Evolutionary conservation across 2,888 invertebrate genomes (phyloP), one percentile per base, ranked within the genome.

Genomic region (Heliconius cydno): DNA sequence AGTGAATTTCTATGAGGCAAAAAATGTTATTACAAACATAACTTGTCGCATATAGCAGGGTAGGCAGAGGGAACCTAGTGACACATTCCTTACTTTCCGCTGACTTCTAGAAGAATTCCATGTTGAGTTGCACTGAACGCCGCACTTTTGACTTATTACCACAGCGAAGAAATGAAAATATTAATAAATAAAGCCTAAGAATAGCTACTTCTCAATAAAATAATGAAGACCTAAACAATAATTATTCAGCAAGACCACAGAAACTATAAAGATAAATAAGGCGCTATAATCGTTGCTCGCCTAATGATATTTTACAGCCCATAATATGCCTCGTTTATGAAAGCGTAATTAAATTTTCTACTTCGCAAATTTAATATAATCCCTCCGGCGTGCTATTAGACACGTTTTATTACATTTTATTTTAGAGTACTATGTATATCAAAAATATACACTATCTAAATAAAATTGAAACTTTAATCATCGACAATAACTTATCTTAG

Each of bases 311-410:
- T 60, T 73, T 60, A 60, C 30, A 34, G 34, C 73, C 73, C 73
- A 73, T 73, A 60, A 60, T 38, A 9, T 34, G 15, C 34, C 34
- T 25, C 60, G 34, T 38, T 60, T 60, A 73, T 25, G 60, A 60
- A 73, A 73, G 60, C 10, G n/a, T 73, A 73, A 34, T 73, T 60
- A 73, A 60, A 73, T 60, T 57, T 73, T 60, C 70, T 57, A 60
- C n/a, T 57, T 2, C 38, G 15, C 60, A 57, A 73, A 73, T 34
- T 73, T 73, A 7, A 60, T 38, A 19, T 60, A n/a, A 60, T 60
- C 9, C 60, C 34, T 25, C 25, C 38, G 25, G 34, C 60, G 60
- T 60, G 15, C 73, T 60, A 34, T 60, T 38, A 34, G 5, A 57
- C n/a, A 13, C 13, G 9, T 34, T 34, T 60, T 38, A 73, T 60